Evolutionary conservation across 2,888 invertebrate species (phyloP), one percentile per base, ranked within the genome.

Genomic region (Nineta flava): DNA sequence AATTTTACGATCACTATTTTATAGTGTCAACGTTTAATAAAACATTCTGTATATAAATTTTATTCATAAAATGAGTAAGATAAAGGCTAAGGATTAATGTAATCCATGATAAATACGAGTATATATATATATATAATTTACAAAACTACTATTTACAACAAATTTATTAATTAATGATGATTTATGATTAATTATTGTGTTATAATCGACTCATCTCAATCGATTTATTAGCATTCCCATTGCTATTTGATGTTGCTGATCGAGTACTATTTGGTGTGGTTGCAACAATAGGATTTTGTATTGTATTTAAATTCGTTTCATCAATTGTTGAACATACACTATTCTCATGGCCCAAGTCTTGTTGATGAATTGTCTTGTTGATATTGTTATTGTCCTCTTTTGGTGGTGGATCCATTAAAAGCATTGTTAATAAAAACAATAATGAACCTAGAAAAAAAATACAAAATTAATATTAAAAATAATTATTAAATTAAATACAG

Each of bases 391-490:
- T 47, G 4, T 17, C 16, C 13, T 19, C 13, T 35, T 45, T 49
- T 7, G 45, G 68, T 12, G 68, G 67, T 0, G 83, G 83, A 43
- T 83, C 86, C 78, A 88, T 85, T 53, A 88, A 66, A 70, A 87
- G 84, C 70, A 85, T 82, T 1, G 87, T 87, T 9, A 83, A 65
- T 59, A 87, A 76, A 71, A 88, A 88, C 62, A 90, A 72, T 50
- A 87, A 74, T 47, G 87, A 87, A 67, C 87, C 87, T 87, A 65
- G 51, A 62, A 63, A 54, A 16, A 32, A 40, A 19, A 10, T 46
- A 42, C 7, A 6, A 26, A 26, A 26, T 26, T 26, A 26, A 26
- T 7, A 26, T 26, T 26, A 7, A 6, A 26, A 26, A 26, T 6
- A 26, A 7, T 5, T 26, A 19, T n/a, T 19, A 3, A 26, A 26